Percentiles rank a stretch among this genome's conserved stretches.
Conservation (phyloP, 2,797 vertebrate species). For the Chiroxiphia lanceolata region DNA sequence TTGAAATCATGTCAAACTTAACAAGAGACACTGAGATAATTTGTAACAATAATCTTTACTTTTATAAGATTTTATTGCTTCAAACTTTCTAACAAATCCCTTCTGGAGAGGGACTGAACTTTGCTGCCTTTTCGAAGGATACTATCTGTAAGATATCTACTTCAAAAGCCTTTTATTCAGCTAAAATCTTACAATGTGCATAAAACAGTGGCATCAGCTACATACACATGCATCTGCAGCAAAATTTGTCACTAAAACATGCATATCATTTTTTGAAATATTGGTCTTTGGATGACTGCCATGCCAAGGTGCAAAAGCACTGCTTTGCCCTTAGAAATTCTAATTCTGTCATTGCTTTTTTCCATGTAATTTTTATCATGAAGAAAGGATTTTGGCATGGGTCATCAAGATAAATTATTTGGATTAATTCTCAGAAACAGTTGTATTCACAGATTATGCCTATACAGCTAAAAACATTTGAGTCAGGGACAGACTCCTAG, state of each 20-base stretch:
- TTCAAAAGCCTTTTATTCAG: neutral
- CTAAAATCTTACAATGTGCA: neutral
- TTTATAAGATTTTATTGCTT: neutral
- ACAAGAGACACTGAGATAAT: neutral
- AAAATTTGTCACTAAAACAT: neutral
- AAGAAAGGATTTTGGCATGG: neutral
- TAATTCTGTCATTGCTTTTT: neutral
- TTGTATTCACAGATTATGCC: neutral
- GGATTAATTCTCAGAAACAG: neutral
- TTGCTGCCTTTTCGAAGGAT: neutral
- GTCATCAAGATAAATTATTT: neutral
- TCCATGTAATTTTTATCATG: neutral
- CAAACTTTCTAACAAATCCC: neutral
- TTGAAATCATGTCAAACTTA: neutral
- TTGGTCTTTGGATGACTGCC: neutral
- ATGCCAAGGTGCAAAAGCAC: neutral
- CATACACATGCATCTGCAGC: neutral
- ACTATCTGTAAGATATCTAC: neutral
- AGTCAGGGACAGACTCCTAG: neutral
- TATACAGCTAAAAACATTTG: neutral
- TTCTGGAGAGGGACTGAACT: neutral
- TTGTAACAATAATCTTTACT: neutral
- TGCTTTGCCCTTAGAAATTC: neutral
- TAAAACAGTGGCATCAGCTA: neutral
- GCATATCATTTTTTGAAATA: neutral